Evolutionary conservation across 2,113 vertebrate genomes (phyloP), one percentile per base, ranked within the genome.

Genomic region (Elaphurus davidianus): DNA sequence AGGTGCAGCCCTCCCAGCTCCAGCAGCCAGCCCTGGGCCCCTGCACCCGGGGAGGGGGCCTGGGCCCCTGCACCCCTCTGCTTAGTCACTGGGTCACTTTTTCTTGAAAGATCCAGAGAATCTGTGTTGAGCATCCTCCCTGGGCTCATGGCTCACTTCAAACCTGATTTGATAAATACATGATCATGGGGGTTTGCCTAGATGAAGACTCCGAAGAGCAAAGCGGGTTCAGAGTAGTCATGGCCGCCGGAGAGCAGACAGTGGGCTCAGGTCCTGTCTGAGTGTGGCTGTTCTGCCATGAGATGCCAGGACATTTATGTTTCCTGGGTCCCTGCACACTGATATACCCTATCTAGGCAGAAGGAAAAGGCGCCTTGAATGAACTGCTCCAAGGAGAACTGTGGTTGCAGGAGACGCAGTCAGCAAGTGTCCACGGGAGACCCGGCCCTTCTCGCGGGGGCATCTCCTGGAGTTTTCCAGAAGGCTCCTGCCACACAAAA

Each of bases 401-500:
- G 3, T 12, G 40, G 16, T 6, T 7, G 25, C n/a, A 3, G 21
- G 78, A 23, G 2, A n/a, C 0, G n/a, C n/a, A 1, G 15, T 2
- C 5, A 30, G 12, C 2, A 47, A 25, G 8, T 3, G 3, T 33
- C 28, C 7, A 1, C 54, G 13, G 86, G 13, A 30, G 27, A 2
- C 33, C 28, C 0, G 6, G 59, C 43, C 43, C 17, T 45, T 30
- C 54, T 36, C 0, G 0, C 0, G 13, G n/a, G 85, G 17, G n/a
- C 0, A 2, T 57, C 71, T 62, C 47, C 54, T 25, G 5, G 86
- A 36, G 23, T n/a, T 88, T 92, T 54, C 78, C 27, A 52, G 52
- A 45, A 67, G 45, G 64, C 17, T 57, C 55, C 50, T 17, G 78
- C 28, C 25, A 5, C 13, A 2, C 4, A 9, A 16, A 78, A 74